These are phyloP conservation scores for Pteropus rufus DNA, from an alignment of 2,797 vertebrate genomes.

Conservation along the genomic window DNA sequence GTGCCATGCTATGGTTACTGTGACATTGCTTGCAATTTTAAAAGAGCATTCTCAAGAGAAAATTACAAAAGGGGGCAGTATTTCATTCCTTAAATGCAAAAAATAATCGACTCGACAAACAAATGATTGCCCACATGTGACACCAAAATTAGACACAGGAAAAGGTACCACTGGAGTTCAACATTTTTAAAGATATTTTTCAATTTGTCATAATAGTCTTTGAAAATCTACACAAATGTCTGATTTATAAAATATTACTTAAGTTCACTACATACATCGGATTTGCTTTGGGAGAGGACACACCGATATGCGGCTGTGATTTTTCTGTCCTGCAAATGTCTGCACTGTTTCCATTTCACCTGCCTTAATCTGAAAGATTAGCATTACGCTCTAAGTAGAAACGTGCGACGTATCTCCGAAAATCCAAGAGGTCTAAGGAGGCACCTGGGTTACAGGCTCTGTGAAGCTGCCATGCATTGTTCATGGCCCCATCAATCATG, in stretches of 20 bases:
- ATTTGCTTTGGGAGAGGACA: neutral
- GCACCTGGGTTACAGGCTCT: slow-evolving; percentile 44
- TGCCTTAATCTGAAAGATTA: neutral
- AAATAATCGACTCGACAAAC: neutral
- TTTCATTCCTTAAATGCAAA: slow-evolving; percentile 32
- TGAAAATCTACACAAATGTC: neutral
- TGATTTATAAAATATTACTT: neutral
- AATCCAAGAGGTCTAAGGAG: slow-evolving; percentile 34
- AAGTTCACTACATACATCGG: neutral
- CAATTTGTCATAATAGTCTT: neutral
- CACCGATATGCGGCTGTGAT: neutral
- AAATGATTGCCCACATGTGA: neutral
- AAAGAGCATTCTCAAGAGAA: neutral
- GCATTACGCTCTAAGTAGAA: slow-evolving; percentile 56
- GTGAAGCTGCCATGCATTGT: slow-evolving; percentile 61
- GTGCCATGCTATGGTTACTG: neutral
- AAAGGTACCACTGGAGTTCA: slow-evolving; percentile 8
- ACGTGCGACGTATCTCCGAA: slow-evolving; percentile 32
- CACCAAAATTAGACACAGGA: slow-evolving; percentile 22
- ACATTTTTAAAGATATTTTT: neutral
- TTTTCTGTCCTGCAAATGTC: neutral
- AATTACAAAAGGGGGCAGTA: neutral
- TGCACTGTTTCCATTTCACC: neutral
- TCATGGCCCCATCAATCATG: slow-evolving; percentile 52
- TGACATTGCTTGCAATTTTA: neutral